Evolutionary conservation across 2,797 vertebrate genomes (phyloP), one percentile per base, ranked within the genome.

Genomic region (Graptemys geographica): DNA sequence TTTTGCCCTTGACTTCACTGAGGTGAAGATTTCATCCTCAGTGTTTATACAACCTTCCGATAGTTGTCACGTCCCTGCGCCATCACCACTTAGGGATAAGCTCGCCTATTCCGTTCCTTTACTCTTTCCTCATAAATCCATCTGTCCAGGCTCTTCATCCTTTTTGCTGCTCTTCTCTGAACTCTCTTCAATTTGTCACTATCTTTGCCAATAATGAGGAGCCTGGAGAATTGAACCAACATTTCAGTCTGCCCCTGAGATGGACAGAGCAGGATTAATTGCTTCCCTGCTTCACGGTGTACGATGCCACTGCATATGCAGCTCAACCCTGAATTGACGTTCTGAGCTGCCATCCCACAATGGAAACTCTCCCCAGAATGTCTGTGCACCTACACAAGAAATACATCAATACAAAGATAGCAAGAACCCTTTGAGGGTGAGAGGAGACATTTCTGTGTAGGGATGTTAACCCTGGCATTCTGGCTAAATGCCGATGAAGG

Each of bases 311-410:
- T 56, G 12, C 31, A 79, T 11, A 55, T n/a, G 16, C 72, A 76
- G 44, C 25, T 47, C 41, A 16, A 76, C 25, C 12, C 13, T 28
- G 41, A 76, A 47, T 47, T 47, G 25, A 76, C 41, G 27, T 76
- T 47, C 12, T 27, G 12, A 44, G 72, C 41, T 28, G 72, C 25
- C 37, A 47, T 47, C 23, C 12, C 5, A 3, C 41, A 47, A 44
- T 13, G 25, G 41, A 76, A 47, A 28, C 25, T 47, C 23, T 28
- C 25, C 8, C 23, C 25, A 28, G 41, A 76, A 47, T 47, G 11
- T 11, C 33, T 72, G 41, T 12, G 55, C 0, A 3, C 80, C 78
- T 15, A 41, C 0, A 2, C 28, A 25, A 52, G 59, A 55, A 5
- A 69, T 37, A 69, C 65, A 37, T 37, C n/a, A n/a, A 21, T 69